Base-by-base conservation (phyloP, 2,888 invertebrate species). In the Girardia tigrina region DNA sequence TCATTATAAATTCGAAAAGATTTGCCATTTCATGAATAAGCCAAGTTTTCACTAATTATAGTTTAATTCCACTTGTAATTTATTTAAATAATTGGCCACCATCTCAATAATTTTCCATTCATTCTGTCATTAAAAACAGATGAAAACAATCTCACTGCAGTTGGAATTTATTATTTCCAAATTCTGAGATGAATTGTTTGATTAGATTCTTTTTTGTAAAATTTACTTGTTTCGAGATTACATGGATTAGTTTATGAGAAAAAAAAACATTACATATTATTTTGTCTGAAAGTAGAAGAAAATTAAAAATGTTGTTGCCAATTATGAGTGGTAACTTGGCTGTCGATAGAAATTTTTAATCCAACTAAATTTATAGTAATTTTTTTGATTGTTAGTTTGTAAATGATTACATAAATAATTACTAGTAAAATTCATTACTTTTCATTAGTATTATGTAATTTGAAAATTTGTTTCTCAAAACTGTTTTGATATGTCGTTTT, bases 61-160 rank as follows among this genome's bases (percentile, higher is more conserved):
- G 56, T 56, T 56, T 56, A 56, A 56, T 56, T 56, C 56, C 56
- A 56, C 56, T 56, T 56, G 56, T 56, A 56, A 56, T 56, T 56
- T 56, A 23, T 56, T 56, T 56, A 12, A 56, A 56, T 56, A 56
- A 56, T 56, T 56, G 56, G 56, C 56, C 56, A 56, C 56, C 23
- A 56, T 56, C 56, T 56, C 56, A 23, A 23, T 56, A 56, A 56
- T 56, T 56, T 56, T n/a, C n/a, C 56, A 6, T 56, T 23, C n/a
- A 56, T 56, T 56, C 56, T 56, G 23, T 56, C 56, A 56, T 56
- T 56, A 56, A 56, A 56, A 56, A 56, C 56, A 56, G 56, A 56
- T 56, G 56, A 56, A 56, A 56, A 56, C 56, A 56, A 56, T 56
- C 56, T 56, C 56, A 56, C n/a, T 56, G 56, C 56, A 56, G 56